Conservation (phyloP, 1,140 invertebrate genomes). For the Trachelipus rathkii region DNA sequence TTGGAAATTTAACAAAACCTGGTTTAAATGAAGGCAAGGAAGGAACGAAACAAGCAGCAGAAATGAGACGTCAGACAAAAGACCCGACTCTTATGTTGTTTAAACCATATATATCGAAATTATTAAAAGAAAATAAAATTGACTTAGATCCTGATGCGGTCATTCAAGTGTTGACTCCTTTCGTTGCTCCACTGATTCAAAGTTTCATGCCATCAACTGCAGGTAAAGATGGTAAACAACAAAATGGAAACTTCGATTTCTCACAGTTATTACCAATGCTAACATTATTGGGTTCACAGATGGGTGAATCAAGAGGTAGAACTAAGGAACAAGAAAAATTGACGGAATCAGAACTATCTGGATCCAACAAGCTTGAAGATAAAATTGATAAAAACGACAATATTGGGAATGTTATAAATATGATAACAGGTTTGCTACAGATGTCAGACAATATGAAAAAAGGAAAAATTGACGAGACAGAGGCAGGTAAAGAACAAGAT, state of each 20-base stretch:
- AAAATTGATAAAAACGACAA: background rate
- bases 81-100: conserved; percentile 25
- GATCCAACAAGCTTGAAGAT: background rate
- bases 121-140: conserved; percentile 30
- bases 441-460: background rate
- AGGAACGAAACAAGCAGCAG: background rate
- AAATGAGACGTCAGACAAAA: background rate
- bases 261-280: background rate
- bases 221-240: background rate
- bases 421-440: no score
- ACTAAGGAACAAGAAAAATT: background rate
- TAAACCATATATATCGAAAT: conserved; percentile 24
- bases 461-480: background rate
- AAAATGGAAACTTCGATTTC: background rate
- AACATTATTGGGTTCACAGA: background rate
- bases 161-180: conserved; percentile 27
- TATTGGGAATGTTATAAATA: background rate
- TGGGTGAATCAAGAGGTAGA: no score
- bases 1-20: background rate
- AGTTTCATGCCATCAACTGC: background rate
- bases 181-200: no score
- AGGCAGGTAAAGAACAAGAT: background rate
- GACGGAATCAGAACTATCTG: background rate
- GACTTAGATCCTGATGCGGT: conserved; percentile 34
- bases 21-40: background rate